A percentile compares a stretch with the other conserved stretches of the same genome.
phyloP scores from a whole-genome alignment of 1,140 invertebrate species.

The Meloidogyne exigua region DNA sequence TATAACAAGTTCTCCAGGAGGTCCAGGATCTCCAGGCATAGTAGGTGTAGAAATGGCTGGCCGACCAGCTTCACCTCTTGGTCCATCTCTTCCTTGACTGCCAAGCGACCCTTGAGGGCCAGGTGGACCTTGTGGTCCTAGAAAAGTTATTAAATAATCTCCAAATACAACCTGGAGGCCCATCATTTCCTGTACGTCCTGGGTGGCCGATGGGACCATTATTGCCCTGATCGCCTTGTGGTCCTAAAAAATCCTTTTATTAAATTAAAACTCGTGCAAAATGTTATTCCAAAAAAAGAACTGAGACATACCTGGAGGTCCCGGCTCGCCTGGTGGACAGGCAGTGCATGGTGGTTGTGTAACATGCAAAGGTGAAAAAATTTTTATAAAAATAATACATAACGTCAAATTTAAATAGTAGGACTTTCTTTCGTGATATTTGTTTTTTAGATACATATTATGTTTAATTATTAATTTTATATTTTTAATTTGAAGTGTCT shows the following conservation, averaged over 20 bases:
- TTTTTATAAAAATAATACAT: no score
- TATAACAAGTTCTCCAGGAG: constrained; percentile 54
- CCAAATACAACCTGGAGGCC: constrained; percentile 42
- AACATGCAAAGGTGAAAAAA: no score
- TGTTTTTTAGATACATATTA: no score
- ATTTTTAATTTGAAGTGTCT: no score
- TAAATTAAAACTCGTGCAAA: neutral
- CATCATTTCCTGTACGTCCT: constrained; percentile 54
- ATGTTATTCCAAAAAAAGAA: neutral
- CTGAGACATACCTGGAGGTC: neutral
- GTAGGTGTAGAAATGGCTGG: constrained; percentile 63
- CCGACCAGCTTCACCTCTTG: constrained; percentile 59
- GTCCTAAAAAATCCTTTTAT: constrained; percentile 31
- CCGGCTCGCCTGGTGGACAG: constrained; percentile 56
- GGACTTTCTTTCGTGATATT: no score
- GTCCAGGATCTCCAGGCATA: constrained; percentile 60
- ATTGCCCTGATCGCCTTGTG: constrained; percentile 52
- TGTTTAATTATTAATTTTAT: no score
- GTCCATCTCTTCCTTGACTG: constrained; percentile 54
- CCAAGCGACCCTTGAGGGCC: constrained; percentile 53
- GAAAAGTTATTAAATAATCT: neutral
- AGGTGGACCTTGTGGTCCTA: constrained; percentile 54
- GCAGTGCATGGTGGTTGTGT: constrained; percentile 61
- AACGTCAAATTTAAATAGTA: no score
- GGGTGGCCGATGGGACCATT: constrained; percentile 46